Base-by-base conservation (phyloP, 2,797 vertebrate species). In the Staurois parvus region DNA sequence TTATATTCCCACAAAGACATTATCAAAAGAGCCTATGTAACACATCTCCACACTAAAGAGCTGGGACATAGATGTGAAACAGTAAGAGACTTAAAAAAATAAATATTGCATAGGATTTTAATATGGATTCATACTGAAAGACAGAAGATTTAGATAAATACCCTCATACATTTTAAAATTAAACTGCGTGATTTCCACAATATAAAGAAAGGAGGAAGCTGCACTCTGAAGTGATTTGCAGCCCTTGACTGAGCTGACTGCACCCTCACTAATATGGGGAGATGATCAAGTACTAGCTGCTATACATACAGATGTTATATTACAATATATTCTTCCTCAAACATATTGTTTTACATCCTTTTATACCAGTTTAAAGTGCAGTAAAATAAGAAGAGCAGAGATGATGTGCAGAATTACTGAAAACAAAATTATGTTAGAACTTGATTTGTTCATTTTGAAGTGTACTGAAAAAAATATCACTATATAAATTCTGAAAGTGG, bases 71-170 rank as follows among this genome's bases (percentile, higher is more conserved):
- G 28, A 34, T 78, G 67, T 76, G 52, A 67, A 79, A 37, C 68
- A 24, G 62, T 52, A 37, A 40, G 37, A 79, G 29, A 17, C 37
- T 74, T 84, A 79, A 30, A 81, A 64, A 75, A 80, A 75, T 56
- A 85, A 48, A 79, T 66, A 73, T 28, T 37, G 48, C 17, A 10
- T 40, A 21, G 40, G 13, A 10, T 68, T 85, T 85, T 76, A 81
- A 81, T 70, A 69, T 69, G 45, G 28, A 24, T 42, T 59, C 52
- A 15, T 34, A 81, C 42, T 77, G 56, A 72, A 81, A 80, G 72
- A 62, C 45, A 69, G 30, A n/a, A 85, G 79, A 85, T 85, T 81
- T 85, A 81, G 79, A 81, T 85, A 85, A 74, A 81, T 77, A 66
- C 19, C 28, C 12, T 86, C 64, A 80, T 81, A 81, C 77, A 81